Evolutionary conservation across 2,888 invertebrate genomes (phyloP).

Genomic region (Hyalella azteca): DNA sequence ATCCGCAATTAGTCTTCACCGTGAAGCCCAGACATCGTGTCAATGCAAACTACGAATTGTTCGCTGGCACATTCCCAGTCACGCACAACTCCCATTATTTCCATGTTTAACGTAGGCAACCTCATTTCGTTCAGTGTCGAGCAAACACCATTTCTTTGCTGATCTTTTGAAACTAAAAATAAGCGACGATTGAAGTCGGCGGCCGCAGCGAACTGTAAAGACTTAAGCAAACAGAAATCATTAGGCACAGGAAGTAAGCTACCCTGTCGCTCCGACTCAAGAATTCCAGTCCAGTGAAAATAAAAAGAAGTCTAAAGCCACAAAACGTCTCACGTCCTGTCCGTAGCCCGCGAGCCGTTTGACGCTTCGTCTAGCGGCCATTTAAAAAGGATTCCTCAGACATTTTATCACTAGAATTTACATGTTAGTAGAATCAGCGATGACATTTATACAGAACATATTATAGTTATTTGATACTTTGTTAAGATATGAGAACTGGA

Average conservation of each 20-base stretch:
- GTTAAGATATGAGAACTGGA: no score
- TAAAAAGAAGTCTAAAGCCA: neutral
- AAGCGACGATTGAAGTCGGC: constrained; percentile 20
- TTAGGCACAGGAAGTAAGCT: constrained; percentile 13
- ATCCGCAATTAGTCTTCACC: no score
- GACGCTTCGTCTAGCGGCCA: no score
- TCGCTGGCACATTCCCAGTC: constrained; percentile 20
- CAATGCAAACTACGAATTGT: no score
- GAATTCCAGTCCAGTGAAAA: neutral
- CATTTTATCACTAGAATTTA: no score
- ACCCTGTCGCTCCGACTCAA: neutral
- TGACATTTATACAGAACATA: no score
- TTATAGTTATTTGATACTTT: no score
- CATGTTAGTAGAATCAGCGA: no score
- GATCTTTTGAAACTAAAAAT: constrained; percentile 29
- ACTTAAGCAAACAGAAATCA: constrained; percentile 5
- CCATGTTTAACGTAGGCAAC: constrained; percentile 3
- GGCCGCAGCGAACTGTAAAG: constrained; percentile 21
- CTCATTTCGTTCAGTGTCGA: constrained; percentile 19
- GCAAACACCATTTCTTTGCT: neutral
- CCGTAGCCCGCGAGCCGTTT: no score
- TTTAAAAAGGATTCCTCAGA: no score
- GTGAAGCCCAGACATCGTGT: no score
- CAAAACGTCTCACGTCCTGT: neutral
- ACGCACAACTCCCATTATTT: constrained; percentile 28